phyloP scores from a whole-genome alignment of 23 tunicate species.

The Oikopleura albicans region DNA sequence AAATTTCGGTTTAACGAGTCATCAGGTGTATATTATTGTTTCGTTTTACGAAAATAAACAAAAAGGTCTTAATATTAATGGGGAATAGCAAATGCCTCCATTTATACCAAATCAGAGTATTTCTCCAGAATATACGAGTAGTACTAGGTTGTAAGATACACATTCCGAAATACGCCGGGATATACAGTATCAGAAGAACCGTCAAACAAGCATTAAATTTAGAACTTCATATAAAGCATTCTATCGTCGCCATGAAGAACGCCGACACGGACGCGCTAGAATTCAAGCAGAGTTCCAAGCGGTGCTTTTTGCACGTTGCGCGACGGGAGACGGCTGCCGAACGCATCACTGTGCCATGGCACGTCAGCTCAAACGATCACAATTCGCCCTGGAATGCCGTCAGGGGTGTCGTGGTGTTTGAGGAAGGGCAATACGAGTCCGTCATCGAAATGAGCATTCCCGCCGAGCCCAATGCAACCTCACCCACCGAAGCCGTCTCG shows the following conservation, averaged over 20 bases:
- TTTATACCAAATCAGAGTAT: too few relatives aligned
- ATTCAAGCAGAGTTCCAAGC: neutral
- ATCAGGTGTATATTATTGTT: too few relatives aligned
- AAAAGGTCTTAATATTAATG: too few relatives aligned
- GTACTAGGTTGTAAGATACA: too few relatives aligned
- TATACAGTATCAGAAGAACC: too few relatives aligned
- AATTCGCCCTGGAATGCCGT: conserved; percentile 10
- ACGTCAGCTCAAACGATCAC: neutral
- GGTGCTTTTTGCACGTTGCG: neutral
- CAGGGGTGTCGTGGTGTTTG: conserved; percentile 55
- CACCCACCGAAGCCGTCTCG: conserved; percentile 31
- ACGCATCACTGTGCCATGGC: conserved; percentile 8
- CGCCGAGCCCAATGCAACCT: conserved; percentile 31
- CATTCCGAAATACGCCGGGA: too few relatives aligned
- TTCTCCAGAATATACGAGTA: too few relatives aligned
- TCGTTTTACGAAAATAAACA: too few relatives aligned
- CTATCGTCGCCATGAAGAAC: neutral
- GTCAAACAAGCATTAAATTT: too few relatives aligned
- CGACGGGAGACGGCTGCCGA: neutral
- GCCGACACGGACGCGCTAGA: neutral
- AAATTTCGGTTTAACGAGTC: too few relatives aligned
- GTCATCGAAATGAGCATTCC: conserved; percentile 44
- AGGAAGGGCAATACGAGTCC: conserved; percentile 45
- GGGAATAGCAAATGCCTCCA: too few relatives aligned
- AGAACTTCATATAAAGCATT: too few relatives aligned